Evolutionary conservation across 2,113 vertebrate species (phyloP).

Genomic region (Lethenteron reissneri): DNA sequence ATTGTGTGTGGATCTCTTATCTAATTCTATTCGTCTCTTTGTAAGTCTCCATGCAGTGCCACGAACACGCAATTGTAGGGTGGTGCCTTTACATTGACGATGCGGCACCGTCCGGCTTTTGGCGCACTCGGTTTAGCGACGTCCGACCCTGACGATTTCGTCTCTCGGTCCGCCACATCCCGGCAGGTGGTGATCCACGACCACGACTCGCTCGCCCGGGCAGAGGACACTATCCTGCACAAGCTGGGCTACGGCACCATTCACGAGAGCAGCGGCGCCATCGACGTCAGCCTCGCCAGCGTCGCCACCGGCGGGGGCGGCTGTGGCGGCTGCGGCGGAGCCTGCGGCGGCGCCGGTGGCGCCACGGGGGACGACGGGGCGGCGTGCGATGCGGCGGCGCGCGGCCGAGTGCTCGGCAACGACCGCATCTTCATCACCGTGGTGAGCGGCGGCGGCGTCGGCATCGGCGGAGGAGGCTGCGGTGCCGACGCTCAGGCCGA

Average conservation of each 20-base stretch:
- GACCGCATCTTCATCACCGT: too few relatives aligned
- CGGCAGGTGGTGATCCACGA: constrained; percentile 64
- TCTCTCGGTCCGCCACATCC: constrained; percentile 31
- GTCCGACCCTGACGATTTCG: constrained; percentile 2
- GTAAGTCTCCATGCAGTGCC: background rate
- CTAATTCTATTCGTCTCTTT: background rate
- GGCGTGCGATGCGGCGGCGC: too few relatives aligned
- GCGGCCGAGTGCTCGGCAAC: too few relatives aligned
- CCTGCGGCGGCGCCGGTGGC: constrained; percentile 24
- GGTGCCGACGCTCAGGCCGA: too few relatives aligned
- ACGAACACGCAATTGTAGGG: background rate
- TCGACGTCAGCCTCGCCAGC: too few relatives aligned
- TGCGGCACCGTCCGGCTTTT: background rate
- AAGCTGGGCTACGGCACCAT: too few relatives aligned
- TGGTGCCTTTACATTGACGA: background rate
- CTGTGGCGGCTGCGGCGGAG: constrained; percentile 52
- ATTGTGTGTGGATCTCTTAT: background rate
- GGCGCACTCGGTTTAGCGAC: fast-evolving
- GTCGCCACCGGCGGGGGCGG: too few relatives aligned
- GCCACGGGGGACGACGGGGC: too few relatives aligned
- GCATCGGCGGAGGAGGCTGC: constrained; percentile 22
- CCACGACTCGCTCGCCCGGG: constrained; percentile 79
- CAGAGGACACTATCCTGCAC: constrained; percentile 11
- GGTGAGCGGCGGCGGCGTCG: too few relatives aligned
- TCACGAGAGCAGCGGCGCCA: too few relatives aligned